Conservation (phyloP, 2,888 invertebrate species). For the Heliconius aoede region DNA sequence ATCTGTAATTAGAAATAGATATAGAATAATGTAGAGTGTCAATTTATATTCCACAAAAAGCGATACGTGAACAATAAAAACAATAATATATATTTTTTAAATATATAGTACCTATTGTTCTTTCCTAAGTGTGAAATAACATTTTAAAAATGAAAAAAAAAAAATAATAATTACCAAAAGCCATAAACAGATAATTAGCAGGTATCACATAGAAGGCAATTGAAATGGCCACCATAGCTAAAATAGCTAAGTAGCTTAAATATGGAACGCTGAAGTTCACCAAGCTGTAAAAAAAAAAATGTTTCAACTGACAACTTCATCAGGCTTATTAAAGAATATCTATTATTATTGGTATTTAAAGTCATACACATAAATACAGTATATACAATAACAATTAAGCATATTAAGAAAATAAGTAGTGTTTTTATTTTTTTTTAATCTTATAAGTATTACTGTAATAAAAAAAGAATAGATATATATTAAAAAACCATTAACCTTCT, state of each 20-base stretch:
- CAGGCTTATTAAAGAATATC: too few relatives aligned
- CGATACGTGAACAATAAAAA: background rate
- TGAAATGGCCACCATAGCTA: slow-evolving; percentile 60
- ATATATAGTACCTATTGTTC: too few relatives aligned
- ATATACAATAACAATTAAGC: too few relatives aligned
- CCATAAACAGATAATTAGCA: slow-evolving; percentile 75
- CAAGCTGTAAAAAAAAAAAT: slow-evolving; percentile 63
- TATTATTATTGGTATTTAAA: too few relatives aligned
- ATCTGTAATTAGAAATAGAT: background rate
- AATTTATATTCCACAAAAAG: background rate
- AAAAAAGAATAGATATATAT: background rate
- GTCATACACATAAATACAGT: too few relatives aligned
- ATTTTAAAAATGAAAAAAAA: too few relatives aligned
- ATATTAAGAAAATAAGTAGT: too few relatives aligned
- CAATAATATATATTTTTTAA: too few relatives aligned
- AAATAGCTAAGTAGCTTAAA: slow-evolving; percentile 70
- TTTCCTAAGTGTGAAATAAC: too few relatives aligned
- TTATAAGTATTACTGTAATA: too few relatives aligned
- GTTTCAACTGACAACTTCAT: too few relatives aligned
- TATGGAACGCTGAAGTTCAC: slow-evolving; percentile 76
- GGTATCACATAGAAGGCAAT: slow-evolving; percentile 70
- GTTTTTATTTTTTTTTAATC: too few relatives aligned
- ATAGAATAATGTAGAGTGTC: background rate
- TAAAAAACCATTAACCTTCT: slow-evolving; percentile 15
- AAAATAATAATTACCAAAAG: slow-evolving; percentile 62